Evolutionary conservation across 2,888 invertebrate species (phyloP), one percentile per base, ranked within the genome.

Genomic region (Trichopria drosophilae): DNA sequence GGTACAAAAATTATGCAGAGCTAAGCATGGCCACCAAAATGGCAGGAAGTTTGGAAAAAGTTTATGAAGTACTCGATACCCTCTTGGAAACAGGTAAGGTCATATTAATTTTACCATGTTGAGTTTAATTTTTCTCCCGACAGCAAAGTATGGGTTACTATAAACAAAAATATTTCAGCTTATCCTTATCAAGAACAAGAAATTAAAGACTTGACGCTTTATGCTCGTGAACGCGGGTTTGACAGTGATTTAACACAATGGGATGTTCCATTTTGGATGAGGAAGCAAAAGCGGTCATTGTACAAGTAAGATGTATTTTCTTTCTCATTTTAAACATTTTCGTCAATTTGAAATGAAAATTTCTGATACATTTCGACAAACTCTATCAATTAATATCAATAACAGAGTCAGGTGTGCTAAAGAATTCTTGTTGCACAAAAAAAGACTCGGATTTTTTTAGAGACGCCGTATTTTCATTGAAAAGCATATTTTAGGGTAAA

Each of bases 11-110:
- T 44, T 95, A 79, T 75, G 87, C 84, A 0, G 86, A 93, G 28
- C 86, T 95, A 86, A 91, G 90, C 26, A 91, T 96, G 91, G 86
- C 90, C 77, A 93, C 93, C 0, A 95, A 94, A 81, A 87, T 96
- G 93, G 92, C 93, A 6, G 89, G 87, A 6, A 86, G 80, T 57
- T 76, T 90, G 10, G 84, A 88, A 42, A 88, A 87, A 72, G 85
- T 94, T 0, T 79, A 86, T 58, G 80, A 82, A 52, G 81, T 87
- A 53, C 78, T 96, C 19, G 80, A 85, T 43, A 82, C 78, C 56
- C 79, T 91, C 24, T 71, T 86, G 0, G 81, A 83, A 61, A 82
- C 80, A 64, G 79, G 79, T 78, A 67, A n/a, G n/a, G n/a, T n/a
- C n/a, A n/a, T n/a, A n/a, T n/a, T n/a, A n/a, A n/a, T n/a, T n/a